These are phyloP conservation scores for Xylocopa sonorina DNA, from an alignment of 1,140 invertebrate genomes.

Conservation along the genomic window DNA sequence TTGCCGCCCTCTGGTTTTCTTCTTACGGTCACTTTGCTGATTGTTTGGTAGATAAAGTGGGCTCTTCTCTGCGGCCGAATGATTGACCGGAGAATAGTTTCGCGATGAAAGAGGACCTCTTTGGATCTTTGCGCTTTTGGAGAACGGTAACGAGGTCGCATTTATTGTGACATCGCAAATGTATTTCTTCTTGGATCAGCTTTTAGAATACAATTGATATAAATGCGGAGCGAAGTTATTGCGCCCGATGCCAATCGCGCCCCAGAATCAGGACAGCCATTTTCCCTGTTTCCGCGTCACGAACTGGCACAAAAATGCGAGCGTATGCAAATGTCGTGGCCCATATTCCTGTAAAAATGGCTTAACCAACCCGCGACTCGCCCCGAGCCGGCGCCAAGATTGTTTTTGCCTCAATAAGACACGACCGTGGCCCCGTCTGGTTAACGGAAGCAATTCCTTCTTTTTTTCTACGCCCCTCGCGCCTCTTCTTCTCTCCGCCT, in stretches of 20 bases:
- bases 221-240: not conserved
- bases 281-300: not conserved
- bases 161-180: too few relatives aligned
- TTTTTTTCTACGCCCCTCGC: slow-evolving; percentile 14
- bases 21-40: slow-evolving; percentile 41
- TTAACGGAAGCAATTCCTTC: slow-evolving; percentile 66
- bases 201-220: too few relatives aligned
- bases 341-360: slow-evolving; percentile 24
- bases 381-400: slow-evolving; percentile 38
- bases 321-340: slow-evolving; percentile 25
- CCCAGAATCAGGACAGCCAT: not conserved
- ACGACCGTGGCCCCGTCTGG: slow-evolving; percentile 42
- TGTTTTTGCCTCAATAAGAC: slow-evolving; percentile 63
- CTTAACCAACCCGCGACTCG: slow-evolving; percentile 37
- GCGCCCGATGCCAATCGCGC: too few relatives aligned
- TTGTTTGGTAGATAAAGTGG: not conserved
- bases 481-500: not conserved
- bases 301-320: not conserved
- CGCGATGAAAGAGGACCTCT: not conserved
- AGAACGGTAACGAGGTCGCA: too few relatives aligned
- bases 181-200: too few relatives aligned
- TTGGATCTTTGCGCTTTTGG: too few relatives aligned
- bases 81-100: slow-evolving; percentile 14
- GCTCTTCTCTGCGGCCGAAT: not conserved
- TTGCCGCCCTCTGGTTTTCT: not conserved